Evolutionary conservation across 2,888 invertebrate species (phyloP).

Genomic region (Pediacus dermestoides): DNA sequence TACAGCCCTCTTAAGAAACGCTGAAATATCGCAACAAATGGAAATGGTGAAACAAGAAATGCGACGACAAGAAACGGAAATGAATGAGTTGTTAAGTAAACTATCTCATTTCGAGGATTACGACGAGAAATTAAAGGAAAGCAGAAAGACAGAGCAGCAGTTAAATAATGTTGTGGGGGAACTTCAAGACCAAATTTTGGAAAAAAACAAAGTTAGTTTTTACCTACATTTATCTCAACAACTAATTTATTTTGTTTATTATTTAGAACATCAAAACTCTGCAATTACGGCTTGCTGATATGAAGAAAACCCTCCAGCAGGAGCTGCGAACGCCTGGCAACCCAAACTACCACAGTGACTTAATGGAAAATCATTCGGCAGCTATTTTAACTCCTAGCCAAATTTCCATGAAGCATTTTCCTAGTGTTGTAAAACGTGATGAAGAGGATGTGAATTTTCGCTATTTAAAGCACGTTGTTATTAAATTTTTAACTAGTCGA

Average conservation of each 20-base stretch:
- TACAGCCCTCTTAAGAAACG: slow-evolving; percentile 70
- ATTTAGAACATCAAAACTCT: slow-evolving; percentile 80
- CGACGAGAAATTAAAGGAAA: slow-evolving; percentile 45
- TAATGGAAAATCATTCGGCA: slow-evolving; percentile 50
- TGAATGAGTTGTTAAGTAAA: slow-evolving; percentile 58
- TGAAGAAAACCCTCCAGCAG: slow-evolving; percentile 87
- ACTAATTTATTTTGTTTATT: slow-evolving; percentile 9
- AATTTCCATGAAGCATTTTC: slow-evolving; percentile 50
- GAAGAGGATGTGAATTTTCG: slow-evolving; percentile 74
- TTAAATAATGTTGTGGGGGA: slow-evolving; percentile 53
- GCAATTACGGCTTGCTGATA: slow-evolving; percentile 81
- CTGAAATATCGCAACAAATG: slow-evolving; percentile 76
- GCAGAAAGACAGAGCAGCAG: slow-evolving; percentile 51
- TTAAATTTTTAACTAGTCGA: slow-evolving; percentile 86
- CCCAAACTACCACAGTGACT: slow-evolving; percentile 56
- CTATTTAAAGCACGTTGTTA: slow-evolving; percentile 89
- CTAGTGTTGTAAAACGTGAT: slow-evolving; percentile 43
- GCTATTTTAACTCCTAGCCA: slow-evolving; percentile 64
- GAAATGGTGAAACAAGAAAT: slow-evolving; percentile 73
- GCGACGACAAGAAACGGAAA: slow-evolving; percentile 65
- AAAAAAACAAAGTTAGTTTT: slow-evolving; percentile 59
- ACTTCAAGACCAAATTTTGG: slow-evolving; percentile 60
- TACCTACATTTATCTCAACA: slow-evolving; percentile 5
- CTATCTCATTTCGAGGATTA: slow-evolving; percentile 55
- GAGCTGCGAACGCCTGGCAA: slow-evolving; percentile 63